Evolutionary conservation across 2,113 vertebrate genomes (phyloP).

Genomic region (Rhabdornis inornatus): DNA sequence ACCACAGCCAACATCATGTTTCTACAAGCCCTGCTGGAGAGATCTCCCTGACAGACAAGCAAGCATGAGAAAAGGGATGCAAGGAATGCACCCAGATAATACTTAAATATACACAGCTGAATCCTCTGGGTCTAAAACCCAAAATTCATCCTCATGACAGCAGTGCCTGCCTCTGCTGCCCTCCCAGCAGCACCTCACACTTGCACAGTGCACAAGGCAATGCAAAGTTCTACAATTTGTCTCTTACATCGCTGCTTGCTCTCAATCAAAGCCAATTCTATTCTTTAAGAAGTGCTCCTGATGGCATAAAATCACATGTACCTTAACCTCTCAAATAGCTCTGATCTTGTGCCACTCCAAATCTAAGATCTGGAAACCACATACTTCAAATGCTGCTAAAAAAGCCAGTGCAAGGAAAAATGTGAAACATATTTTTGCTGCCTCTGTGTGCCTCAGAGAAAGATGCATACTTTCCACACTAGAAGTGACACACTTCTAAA

Average conservation of each 20-base stretch:
- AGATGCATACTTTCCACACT: not conserved
- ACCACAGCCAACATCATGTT: not conserved
- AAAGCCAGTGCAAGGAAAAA: not conserved
- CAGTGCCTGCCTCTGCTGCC: not conserved
- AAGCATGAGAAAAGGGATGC: not conserved
- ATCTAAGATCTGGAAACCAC: not conserved
- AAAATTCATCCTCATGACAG: rapidly evolving
- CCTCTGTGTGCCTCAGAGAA: not conserved
- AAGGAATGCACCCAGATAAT: not conserved
- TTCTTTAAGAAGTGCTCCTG: not conserved
- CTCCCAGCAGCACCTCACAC: not conserved
- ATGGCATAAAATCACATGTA: not conserved
- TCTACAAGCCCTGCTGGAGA: not conserved
- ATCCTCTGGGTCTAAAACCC: not conserved
- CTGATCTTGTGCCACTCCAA: not conserved
- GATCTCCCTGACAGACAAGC: not conserved
- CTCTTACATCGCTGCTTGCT: not conserved
- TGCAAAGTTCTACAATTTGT: not conserved
- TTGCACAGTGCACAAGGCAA: not conserved
- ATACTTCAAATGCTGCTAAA: not conserved
- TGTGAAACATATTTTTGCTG: not conserved
- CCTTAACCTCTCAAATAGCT: not conserved
- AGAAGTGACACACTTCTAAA: not conserved
- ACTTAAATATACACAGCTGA: not conserved
- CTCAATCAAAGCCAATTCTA: not conserved